These are phyloP conservation scores for Zeugodacus cucurbitae DNA, from an alignment of 1,140 invertebrate genomes.

Conservation along the genomic window DNA sequence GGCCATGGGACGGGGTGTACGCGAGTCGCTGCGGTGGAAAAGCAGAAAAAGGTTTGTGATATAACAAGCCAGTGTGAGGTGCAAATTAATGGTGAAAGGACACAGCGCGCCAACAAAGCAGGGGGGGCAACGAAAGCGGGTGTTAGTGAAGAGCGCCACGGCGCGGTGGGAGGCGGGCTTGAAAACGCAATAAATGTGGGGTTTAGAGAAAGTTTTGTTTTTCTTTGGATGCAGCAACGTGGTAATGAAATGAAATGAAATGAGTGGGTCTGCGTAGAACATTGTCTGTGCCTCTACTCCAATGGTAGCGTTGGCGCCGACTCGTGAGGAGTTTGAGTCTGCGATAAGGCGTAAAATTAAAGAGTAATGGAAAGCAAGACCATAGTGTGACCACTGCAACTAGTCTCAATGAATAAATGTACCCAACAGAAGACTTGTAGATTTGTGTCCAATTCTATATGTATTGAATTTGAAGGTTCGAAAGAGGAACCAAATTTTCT, in stretches of 20 bases:
- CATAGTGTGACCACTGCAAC: not conserved
- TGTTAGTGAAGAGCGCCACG: not conserved
- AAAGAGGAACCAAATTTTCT: not conserved
- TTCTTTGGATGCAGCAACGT: not conserved
- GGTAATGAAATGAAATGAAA: not conserved
- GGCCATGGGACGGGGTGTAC: not conserved
- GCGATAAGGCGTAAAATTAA: not conserved
- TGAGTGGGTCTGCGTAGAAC: not conserved
- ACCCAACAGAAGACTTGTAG: not conserved
- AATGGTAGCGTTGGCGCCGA: not conserved
- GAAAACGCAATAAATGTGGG: not conserved
- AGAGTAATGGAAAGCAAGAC: not conserved
- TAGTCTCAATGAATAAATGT: not conserved
- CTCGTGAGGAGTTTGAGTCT: not conserved
- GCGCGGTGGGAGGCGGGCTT: not conserved
- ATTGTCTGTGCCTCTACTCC: not conserved
- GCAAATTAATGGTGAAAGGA: conserved; percentile 29
- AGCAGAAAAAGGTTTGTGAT: conserved; percentile 1
- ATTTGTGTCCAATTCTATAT: not conserved
- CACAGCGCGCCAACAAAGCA: not conserved
- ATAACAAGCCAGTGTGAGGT: not conserved
- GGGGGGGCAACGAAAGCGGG: not conserved
- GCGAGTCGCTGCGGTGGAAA: not conserved
- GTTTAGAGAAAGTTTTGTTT: not conserved
- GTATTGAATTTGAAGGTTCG: not conserved